Evolutionary conservation across 2,113 vertebrate species (phyloP), one percentile per base, ranked within the genome.

Genomic region (Clarias batrachus): DNA sequence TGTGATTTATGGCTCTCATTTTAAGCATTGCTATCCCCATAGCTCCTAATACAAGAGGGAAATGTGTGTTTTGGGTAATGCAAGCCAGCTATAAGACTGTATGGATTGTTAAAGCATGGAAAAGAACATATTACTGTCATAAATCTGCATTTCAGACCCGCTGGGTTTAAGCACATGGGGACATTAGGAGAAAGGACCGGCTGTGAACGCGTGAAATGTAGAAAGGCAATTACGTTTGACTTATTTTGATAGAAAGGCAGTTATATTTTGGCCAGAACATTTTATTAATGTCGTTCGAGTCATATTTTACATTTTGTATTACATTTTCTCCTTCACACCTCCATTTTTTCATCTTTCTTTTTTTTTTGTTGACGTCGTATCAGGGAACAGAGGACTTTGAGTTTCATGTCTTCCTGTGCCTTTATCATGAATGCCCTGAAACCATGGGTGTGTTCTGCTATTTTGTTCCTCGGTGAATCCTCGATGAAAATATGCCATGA

Each of bases 1-100:
- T 92, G 89, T 95, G 93, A 96, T 94, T 94, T 94, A 95, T 94
- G 91, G 84, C 91, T 94, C 93, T 95, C 93, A 95, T 96, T 95
- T 94, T 95, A 90, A 92, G 92, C 90, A 93, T 91, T 91, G 91
- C 92, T 93, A 91, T 93, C 89, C 92, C 89, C 92, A 94, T 94
- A 94, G 93, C 91, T 93, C 91, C 92, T 94, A 93, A 94, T 94
- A 93, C 90, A 92, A 83, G 81, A 90, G 92, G 91, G 87, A 94
- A 94, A 94, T 94, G 92, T 95, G 92, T 94, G 93, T 94, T 96
- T 95, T 94, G 92, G 94, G 91, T 91, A 93, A 93, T 89, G 89
- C 90, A 89, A 89, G 91, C 90, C 91, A 92, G 90, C 92, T 90
- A 90, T 93, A 91, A 89, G 90, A 90, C 90, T 92, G 92, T 92